A percentile compares a stretch with the other conserved stretches of the same genome.
Conservation (phyloP, 2,888 invertebrate genomes). For the Sicus ferrugineus region DNA sequence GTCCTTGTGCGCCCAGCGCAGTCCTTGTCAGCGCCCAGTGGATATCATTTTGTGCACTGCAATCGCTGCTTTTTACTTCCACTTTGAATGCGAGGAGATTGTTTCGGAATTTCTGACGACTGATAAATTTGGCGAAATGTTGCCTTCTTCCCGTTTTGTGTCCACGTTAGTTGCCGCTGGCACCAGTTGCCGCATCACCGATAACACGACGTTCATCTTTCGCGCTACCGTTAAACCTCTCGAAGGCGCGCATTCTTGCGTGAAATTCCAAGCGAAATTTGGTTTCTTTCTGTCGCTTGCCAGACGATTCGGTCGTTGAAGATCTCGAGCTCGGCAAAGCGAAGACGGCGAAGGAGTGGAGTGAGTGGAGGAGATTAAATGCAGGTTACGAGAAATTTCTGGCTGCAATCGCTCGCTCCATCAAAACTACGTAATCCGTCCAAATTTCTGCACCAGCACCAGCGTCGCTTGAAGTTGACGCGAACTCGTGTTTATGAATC, state of each 20-base stretch:
- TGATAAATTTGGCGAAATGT: not conserved
- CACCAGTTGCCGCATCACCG: not conserved
- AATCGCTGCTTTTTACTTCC: not conserved
- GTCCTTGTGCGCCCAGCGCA: not conserved
- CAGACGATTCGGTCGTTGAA: not conserved
- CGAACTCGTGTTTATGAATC: not conserved
- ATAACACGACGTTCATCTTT: not conserved
- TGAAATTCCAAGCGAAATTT: slow-evolving; percentile 18
- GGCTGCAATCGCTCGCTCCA: no score
- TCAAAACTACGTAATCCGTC: no score
- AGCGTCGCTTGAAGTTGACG: not conserved
- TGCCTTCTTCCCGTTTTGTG: not conserved
- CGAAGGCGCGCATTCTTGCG: not conserved
- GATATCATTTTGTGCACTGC: slow-evolving; percentile 9
- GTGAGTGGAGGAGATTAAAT: no score
- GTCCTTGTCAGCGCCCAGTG: no score
- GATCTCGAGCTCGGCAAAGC: no score
- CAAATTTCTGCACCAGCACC: no score
- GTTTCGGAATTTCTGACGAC: not conserved
- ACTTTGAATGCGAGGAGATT: not conserved
- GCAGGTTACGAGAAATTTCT: no score
- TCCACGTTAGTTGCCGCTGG: not conserved
- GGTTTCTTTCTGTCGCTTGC: not conserved
- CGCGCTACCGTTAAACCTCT: not conserved
- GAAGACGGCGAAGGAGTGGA: no score